Evolutionary conservation across 2,888 invertebrate genomes (phyloP).

Genomic region (Serripes groenlandicus): DNA sequence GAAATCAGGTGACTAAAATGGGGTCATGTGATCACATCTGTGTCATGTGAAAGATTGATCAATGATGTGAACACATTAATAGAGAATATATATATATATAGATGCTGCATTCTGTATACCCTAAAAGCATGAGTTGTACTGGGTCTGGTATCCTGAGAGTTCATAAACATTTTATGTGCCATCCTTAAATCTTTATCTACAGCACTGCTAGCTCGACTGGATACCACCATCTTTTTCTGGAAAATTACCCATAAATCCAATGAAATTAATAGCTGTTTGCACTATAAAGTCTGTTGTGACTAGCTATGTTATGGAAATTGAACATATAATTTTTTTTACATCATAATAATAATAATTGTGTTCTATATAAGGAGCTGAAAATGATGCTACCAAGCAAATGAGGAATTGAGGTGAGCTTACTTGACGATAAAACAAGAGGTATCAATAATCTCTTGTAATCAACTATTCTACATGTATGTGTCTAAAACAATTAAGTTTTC

Average conservation of each 20-base stretch:
- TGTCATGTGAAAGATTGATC: constrained; percentile 50
- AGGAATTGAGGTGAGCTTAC: too few species aligned
- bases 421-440: too few species aligned
- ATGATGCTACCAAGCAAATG: too few species aligned
- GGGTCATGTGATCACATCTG: constrained; percentile 63
- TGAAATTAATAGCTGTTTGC: neutral
- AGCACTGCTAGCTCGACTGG: constrained; percentile 82
- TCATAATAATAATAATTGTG: too few species aligned
- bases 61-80: constrained; percentile 22
- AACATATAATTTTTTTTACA: too few species aligned
- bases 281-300: too few species aligned
- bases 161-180: constrained; percentile 66
- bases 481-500: too few species aligned
- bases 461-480: too few species aligned
- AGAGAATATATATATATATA: neutral
- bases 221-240: constrained; percentile 65
- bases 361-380: too few species aligned
- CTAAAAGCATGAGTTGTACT: constrained; percentile 83
- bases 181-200: constrained; percentile 80
- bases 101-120: constrained; percentile 67
- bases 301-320: too few species aligned
- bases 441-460: too few species aligned
- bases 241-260: constrained; percentile 26
- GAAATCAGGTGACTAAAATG: constrained; percentile 52
- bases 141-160: constrained; percentile 74